These are phyloP conservation scores for Columba livia DNA, from an alignment of 2,113 vertebrate genomes.

Conservation along the genomic window DNA sequence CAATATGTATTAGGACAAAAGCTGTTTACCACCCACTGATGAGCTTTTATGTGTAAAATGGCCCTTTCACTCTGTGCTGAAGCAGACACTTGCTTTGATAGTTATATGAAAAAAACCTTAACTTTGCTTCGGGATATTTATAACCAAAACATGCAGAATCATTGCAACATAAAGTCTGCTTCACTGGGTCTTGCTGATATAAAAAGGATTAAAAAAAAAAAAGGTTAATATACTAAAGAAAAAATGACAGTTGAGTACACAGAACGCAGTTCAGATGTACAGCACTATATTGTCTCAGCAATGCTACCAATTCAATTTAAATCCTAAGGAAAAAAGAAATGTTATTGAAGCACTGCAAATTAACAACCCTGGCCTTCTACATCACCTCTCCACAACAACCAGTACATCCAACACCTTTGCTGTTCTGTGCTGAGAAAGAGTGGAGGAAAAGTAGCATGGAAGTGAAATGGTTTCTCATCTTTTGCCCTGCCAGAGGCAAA, in stretches of 20 bases:
- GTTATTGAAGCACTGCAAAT: constrained; percentile 15
- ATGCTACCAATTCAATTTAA: neutral
- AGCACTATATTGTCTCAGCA: neutral
- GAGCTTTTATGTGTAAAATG: constrained; percentile 19
- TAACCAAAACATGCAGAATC: constrained; percentile 66
- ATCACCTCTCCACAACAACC: constrained; percentile 8
- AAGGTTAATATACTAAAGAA: constrained; percentile 15
- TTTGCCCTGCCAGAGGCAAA: constrained; percentile 49
- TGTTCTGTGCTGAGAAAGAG: neutral
- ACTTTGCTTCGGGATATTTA: constrained; percentile 69
- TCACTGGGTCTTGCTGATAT: constrained; percentile 57
- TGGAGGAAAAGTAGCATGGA: neutral
- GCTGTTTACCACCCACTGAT: constrained; percentile 26
- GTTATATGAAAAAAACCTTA: constrained; percentile 65
- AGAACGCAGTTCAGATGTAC: neutral
- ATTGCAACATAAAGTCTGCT: constrained; percentile 65
- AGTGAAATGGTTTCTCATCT: constrained; percentile 54
- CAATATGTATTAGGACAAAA: neutral
- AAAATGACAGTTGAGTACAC: neutral
- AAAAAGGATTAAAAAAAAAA: neutral
- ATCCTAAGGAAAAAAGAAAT: constrained; percentile 17
- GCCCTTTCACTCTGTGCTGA: constrained; percentile 40
- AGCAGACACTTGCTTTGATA: constrained; percentile 68
- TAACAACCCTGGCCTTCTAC: constrained; percentile 9
- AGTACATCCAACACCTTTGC: constrained; percentile 22